Conservation (phyloP, 30 jellyfish, hydroid and myxozoan species). For the Aurelia aurita region DNA sequence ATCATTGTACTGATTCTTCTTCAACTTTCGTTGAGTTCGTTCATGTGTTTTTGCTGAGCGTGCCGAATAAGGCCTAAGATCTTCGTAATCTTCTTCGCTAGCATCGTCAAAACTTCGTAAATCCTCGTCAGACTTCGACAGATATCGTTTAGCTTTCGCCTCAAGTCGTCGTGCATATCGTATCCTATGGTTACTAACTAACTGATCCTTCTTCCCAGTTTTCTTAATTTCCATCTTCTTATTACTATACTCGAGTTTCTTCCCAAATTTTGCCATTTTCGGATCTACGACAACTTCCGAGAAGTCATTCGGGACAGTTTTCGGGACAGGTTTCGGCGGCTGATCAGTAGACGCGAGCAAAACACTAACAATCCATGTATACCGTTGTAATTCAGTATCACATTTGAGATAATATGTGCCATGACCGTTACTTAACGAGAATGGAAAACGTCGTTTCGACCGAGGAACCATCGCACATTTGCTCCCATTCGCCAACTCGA, state of each 20-base stretch:
- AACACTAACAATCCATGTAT: constrained; percentile 89
- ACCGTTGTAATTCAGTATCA: constrained; percentile 92
- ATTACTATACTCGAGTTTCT: constrained; percentile 54
- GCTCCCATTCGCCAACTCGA: constrained; percentile 75
- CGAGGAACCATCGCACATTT: constrained; percentile 91
- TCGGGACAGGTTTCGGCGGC: constrained; percentile 81
- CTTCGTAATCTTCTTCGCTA: constrained; percentile 44
- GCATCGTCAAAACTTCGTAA: constrained; percentile 12
- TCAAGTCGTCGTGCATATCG: constrained; percentile 68
- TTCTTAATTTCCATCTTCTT: constrained; percentile 50
- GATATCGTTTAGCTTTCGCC: constrained; percentile 52
- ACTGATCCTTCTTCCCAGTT: constrained; percentile 36
- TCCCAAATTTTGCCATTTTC: constrained; percentile 60
- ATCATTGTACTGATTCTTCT: not conserved
- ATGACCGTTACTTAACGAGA: constrained; percentile 86
- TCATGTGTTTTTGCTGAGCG: constrained; percentile 43
- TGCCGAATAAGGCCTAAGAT: constrained; percentile 63
- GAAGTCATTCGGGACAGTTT: constrained; percentile 68
- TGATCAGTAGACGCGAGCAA: constrained; percentile 80
- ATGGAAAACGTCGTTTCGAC: constrained; percentile 86
- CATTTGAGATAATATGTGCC: constrained; percentile 88
- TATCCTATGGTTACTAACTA: constrained; percentile 49
- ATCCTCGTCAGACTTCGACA: constrained; percentile 52
- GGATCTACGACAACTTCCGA: constrained; percentile 70
- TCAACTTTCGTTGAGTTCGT: not conserved